These are phyloP conservation scores for Eupleurogrammus muticus DNA, from an alignment of 2,797 vertebrate species.

Conservation along the genomic window DNA sequence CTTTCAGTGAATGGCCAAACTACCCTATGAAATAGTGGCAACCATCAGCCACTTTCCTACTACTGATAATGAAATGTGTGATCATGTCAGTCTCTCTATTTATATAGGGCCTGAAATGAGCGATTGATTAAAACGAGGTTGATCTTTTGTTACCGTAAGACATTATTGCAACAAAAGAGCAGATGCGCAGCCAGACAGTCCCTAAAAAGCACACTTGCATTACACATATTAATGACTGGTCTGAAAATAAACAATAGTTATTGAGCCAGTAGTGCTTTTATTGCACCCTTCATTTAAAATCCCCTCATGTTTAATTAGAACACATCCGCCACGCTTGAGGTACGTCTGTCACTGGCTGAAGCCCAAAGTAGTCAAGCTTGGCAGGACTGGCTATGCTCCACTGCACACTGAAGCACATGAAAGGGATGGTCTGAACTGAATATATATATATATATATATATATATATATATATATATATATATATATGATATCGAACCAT, in stretches of 20 bases:
- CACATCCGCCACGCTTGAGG: constrained; percentile 74
- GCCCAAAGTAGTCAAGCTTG: constrained; percentile 67
- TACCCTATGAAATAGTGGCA: too few species aligned
- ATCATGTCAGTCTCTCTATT: constrained; percentile 55
- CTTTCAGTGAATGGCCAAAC: too few species aligned
- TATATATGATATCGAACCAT: too few species aligned
- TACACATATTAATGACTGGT: constrained; percentile 78
- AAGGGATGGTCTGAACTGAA: constrained; percentile 34
- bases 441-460: background rate
- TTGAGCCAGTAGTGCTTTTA: constrained; percentile 69
- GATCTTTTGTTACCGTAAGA: too few species aligned
- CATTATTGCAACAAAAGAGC: constrained; percentile 66
- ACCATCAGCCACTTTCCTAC: background rate
- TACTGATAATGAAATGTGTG: constrained; percentile 69
- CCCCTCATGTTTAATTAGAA: constrained; percentile 83
- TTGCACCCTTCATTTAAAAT: constrained; percentile 76
- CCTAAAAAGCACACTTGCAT: constrained; percentile 61
- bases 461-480: too few species aligned
- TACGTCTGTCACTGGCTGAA: constrained; percentile 62
- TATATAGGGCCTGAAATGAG: background rate
- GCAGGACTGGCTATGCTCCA: constrained; percentile 45
- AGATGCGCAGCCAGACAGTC: constrained; percentile 66
- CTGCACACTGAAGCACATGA: constrained; percentile 47
- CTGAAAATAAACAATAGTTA: constrained; percentile 57
- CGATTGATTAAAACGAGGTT: too few species aligned